Base-by-base conservation (phyloP, 2,888 invertebrate genomes). In the Boloria euphrosyne region DNA sequence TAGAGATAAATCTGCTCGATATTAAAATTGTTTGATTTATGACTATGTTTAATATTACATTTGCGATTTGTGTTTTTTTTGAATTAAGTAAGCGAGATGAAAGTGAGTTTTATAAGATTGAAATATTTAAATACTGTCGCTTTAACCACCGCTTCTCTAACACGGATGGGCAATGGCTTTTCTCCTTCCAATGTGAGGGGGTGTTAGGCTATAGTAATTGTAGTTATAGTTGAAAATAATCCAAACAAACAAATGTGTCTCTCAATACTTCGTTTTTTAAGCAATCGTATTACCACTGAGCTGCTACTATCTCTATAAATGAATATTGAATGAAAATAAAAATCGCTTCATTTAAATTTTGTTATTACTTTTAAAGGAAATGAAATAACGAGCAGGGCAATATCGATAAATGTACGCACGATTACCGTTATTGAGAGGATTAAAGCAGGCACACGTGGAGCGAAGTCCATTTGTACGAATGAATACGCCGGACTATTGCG, bases 391-490 rank as follows among this genome's bases (percentile, higher is more conserved):
- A 84, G 81, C 81, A 79, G 80, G 84, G 82, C 84, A 81, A 84
- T 85, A 81, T 80, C 84, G 84, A 86, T 90, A 85, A 84, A 76
- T 75, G 83, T 75, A 85, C 85, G 87, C 84, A 83, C 85, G 82
- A 83, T 85, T 84, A 86, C 83, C 77, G 85, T 87, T 85, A 89
- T 88, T 80, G 86, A 75, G 72, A 70, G 88, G 90, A 89, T 89
- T 90, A 90, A 85, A 80, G 73, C 75, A 69, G 71, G 75, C 78
- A 78, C 75, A 80, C 81, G 80, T 81, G 81, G 79, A 79, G 80
- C 79, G 73, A 77, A 80, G 78, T 80, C 80, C 82, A 80, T 84
- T 82, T 81, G 78, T 69, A 70, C 70, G 68, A 71, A 67, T 77
- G 74, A 76, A 79, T 74, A 79, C 67, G 69, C 67, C 22, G 60